phyloP scores from a whole-genome alignment of 2,797 vertebrate genomes.

The Mormyrus hasselquistii region DNA sequence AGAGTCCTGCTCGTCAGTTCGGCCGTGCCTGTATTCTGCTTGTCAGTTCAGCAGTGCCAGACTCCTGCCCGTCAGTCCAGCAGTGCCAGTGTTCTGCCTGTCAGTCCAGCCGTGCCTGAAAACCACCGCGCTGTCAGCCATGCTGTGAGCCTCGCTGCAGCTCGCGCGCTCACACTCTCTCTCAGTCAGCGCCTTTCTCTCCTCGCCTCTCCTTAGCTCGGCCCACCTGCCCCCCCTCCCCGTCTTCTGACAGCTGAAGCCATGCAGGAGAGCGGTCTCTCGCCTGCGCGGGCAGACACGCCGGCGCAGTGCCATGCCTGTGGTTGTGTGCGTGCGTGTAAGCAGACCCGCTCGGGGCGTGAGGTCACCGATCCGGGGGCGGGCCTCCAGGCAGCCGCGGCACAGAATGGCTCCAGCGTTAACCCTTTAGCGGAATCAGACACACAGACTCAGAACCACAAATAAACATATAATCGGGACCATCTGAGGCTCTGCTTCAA shows the following conservation, averaged over 20 bases:
- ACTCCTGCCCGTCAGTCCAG: too few relatives aligned
- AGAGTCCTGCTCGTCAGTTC: too few relatives aligned
- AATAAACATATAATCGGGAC: background rate
- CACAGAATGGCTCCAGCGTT: constrained; percentile 43
- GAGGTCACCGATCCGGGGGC: constrained; percentile 59
- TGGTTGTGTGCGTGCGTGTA: constrained; percentile 28
- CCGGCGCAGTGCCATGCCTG: constrained; percentile 30
- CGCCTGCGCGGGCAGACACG: constrained; percentile 43
- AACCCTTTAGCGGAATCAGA: constrained; percentile 40
- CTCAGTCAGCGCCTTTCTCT: background rate
- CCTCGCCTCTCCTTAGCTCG: constrained; percentile 23
- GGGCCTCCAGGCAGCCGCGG: constrained; percentile 45
- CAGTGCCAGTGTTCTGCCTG: background rate
- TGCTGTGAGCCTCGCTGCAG: background rate
- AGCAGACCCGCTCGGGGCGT: constrained; percentile 51
- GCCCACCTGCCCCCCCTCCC: constrained; percentile 36
- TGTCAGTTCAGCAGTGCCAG: too few relatives aligned
- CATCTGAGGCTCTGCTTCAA: background rate
- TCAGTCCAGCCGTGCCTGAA: background rate
- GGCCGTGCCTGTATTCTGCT: too few relatives aligned
- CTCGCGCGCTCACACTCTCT: background rate
- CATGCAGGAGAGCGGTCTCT: constrained; percentile 29
- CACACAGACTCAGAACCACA: constrained; percentile 12
- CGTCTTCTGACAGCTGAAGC: constrained; percentile 25
- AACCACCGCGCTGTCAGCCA: background rate